These are phyloP conservation scores for Malurus leucopterus DNA, from an alignment of 2,797 vertebrate genomes.

Conservation along the genomic window DNA sequence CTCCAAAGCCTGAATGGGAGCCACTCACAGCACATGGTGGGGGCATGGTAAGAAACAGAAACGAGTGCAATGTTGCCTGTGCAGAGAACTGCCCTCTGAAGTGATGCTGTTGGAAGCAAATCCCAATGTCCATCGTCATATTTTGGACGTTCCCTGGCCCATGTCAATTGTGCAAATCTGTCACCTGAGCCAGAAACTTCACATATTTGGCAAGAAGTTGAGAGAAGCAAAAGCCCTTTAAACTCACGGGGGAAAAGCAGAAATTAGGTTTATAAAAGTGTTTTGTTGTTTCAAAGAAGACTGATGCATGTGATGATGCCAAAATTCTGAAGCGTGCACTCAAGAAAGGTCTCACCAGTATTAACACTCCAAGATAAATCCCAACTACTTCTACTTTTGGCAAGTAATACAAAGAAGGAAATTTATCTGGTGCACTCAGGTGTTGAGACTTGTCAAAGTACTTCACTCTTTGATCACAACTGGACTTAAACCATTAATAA, in stretches of 20 bases:
- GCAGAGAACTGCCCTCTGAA: background rate
- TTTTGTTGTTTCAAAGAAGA: background rate
- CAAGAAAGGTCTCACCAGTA: background rate
- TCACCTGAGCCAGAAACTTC: background rate
- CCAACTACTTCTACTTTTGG: background rate
- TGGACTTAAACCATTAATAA: background rate
- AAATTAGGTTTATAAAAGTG: background rate
- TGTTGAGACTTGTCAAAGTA: background rate
- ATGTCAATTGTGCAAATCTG: background rate
- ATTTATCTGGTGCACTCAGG: background rate
- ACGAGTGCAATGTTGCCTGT: background rate
- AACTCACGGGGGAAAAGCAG: background rate
- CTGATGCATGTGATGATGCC: background rate
- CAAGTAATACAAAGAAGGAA: background rate
- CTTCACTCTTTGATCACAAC: background rate
- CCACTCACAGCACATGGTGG: background rate
- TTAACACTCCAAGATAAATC: background rate
- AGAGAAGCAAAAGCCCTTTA: background rate
- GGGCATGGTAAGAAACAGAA: background rate
- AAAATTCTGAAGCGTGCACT: background rate
- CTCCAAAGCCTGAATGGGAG: background rate
- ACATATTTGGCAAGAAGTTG: background rate
- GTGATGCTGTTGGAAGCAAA: background rate
- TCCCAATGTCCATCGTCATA: background rate
- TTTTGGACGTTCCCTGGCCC: background rate